These are phyloP conservation scores for Euschistus heros DNA, from an alignment of 1,140 invertebrate species.

Conservation along the genomic window DNA sequence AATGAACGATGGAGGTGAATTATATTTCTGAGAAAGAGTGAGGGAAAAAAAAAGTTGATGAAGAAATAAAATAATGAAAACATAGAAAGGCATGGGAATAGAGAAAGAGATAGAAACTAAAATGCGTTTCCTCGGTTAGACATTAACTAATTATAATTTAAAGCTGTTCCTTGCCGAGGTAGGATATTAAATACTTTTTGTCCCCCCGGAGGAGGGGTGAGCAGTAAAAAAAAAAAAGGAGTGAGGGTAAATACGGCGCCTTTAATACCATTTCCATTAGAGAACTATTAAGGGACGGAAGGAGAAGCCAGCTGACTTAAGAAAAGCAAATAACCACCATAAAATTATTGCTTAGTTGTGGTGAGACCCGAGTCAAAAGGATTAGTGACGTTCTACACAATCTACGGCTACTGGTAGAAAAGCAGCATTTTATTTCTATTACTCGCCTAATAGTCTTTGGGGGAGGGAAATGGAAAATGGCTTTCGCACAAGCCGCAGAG, in stretches of 20 bases:
- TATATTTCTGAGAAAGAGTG: no score
- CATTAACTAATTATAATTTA: constrained; percentile 18
- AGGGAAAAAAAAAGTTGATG: no score
- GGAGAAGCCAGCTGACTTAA: background rate
- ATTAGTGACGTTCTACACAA: constrained; percentile 8
- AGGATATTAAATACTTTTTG: constrained; percentile 15
- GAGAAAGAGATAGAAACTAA: no score
- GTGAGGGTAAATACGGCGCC: constrained; percentile 10
- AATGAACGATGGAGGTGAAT: no score
- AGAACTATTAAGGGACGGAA: background rate
- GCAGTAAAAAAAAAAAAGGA: background rate
- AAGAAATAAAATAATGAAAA: no score
- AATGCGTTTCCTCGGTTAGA: no score
- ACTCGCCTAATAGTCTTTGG: no score
- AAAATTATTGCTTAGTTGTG: constrained; percentile 11
- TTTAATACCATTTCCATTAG: constrained; percentile 11
- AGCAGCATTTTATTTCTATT: no score
- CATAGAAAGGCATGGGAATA: no score
- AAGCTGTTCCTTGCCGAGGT: background rate
- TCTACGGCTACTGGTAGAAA: no score
- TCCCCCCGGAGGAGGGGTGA: background rate
- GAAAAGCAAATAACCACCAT: constrained; percentile 16
- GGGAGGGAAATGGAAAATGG: no score
- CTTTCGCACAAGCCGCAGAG: no score
- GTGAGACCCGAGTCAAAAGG: constrained; percentile 2